Base-by-base conservation (phyloP, 2,113 vertebrate species). In the Pardalotus punctatus region DNA sequence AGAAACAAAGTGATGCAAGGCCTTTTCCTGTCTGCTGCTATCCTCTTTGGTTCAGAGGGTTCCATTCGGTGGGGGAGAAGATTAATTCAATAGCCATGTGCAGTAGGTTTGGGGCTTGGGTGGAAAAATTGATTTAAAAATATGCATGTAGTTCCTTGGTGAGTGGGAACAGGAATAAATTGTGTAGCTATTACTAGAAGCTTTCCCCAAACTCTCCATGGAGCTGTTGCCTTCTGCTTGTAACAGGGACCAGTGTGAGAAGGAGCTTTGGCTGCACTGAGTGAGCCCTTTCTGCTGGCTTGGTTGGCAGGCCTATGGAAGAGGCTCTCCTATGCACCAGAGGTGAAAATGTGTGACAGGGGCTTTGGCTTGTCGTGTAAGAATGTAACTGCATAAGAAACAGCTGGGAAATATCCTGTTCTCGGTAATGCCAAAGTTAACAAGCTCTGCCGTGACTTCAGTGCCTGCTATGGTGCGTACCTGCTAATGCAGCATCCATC, bases 391-490 rank as follows among this genome's bases (percentile, higher is more conserved):
- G 74, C 5, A 0, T 19, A 14, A 86, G 61, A 64, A 92, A 67
- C n/a, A 58, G 14, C 14, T 83, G 69, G 43, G 56, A 56, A 54
- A 48, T 67, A 29, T 1, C 40, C 53, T 70, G 5, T 28, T 61
- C 40, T 36, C 64, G 43, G 23, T 29, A 11, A 27, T 48, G 15
- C 13, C 0, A 0, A 27, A 53, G 10, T 43, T 47, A 54, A 40
- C 4, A 23, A 27, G 40, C 36, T 71, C 31, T 76, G 12, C 19
- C 31, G 47, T 10, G 35, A 42, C 45, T 65, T 58, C 21, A 50
- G 50, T 33, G 43, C 14, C 72, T 48, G 53, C 69, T 47, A 0
- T 58, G 3, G 31, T 11, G 2, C 0, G 0, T 36, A 28, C 23
- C 33, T 69, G 36, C 6, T 73, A 57, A 47, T 29, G 58, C 66